Conservation (phyloP, 2,797 vertebrate species). For the Lepilemur ruficaudatus region DNA sequence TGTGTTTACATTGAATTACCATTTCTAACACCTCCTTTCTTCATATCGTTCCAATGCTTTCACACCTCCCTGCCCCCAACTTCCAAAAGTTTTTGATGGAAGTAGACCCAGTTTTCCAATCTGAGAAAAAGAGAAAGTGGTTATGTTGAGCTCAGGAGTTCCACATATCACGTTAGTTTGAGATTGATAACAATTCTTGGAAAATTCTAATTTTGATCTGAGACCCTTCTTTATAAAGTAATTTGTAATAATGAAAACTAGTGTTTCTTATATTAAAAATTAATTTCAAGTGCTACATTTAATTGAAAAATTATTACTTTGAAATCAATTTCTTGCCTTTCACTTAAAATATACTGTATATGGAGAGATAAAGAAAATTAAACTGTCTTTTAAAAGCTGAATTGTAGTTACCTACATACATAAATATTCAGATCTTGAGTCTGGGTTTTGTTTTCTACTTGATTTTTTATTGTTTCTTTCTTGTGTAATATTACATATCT, state of each 20-base stretch:
- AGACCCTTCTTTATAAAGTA: background rate
- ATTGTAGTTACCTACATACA: background rate
- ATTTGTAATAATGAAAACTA: conserved; percentile 25
- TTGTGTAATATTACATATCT: background rate
- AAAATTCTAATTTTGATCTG: conserved; percentile 28
- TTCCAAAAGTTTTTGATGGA: background rate
- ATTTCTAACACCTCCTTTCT: background rate
- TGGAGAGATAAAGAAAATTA: conserved; percentile 47
- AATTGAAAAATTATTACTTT: conserved; percentile 46
- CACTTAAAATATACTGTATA: conserved; percentile 5
- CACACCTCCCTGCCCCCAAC: background rate
- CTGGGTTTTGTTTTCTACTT: conserved; percentile 20
- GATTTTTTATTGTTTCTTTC: conserved; percentile 36
- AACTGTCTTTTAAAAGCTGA: conserved; percentile 46
- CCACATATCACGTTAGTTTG: background rate
- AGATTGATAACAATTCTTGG: background rate
- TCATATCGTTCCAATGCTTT: background rate
- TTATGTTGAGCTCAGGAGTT: background rate
- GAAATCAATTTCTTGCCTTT: conserved; percentile 25
- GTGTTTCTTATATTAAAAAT: background rate
- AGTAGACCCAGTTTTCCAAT: background rate
- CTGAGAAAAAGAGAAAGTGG: background rate
- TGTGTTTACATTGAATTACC: background rate
- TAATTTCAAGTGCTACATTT: conserved; percentile 34
- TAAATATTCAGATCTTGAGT: conserved; percentile 29